Percentiles rank a stretch among this genome's conserved stretches.
Conservation (phyloP, 2,113 vertebrate species). For the Hippopotamus amphibius region DNA sequence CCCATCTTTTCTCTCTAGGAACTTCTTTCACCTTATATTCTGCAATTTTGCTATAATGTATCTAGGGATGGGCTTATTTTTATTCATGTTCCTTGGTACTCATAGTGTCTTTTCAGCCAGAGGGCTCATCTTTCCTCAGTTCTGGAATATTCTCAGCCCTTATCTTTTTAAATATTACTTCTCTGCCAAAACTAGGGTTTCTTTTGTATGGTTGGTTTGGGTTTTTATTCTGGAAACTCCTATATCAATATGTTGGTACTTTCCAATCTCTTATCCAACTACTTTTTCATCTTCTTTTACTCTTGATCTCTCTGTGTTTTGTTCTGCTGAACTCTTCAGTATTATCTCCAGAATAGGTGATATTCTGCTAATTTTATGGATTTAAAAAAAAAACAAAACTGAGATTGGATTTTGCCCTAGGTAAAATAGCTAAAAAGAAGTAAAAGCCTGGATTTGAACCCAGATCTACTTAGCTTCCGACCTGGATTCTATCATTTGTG, state of each 20-base stretch:
- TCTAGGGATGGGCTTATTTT: constrained; percentile 7
- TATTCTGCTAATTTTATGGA: neutral
- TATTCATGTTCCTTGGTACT: constrained; percentile 15
- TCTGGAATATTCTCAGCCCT: constrained; percentile 37
- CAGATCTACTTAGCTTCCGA: neutral
- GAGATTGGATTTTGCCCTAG: neutral
- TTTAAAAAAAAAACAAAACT: neutral
- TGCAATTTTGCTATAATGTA: neutral
- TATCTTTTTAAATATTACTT: constrained; percentile 36
- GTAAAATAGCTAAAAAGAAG: constrained; percentile 31
- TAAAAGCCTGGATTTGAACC: constrained; percentile 36
- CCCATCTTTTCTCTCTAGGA: constrained; percentile 18
- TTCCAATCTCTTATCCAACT: neutral
- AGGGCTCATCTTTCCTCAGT: constrained; percentile 26
- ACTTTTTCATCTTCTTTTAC: neutral
- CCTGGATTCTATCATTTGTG: constrained; percentile 1
- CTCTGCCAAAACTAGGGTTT: neutral
- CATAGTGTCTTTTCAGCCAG: neutral
- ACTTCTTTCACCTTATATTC: constrained; percentile 3
- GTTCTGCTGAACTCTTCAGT: neutral
- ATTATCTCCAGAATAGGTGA: neutral
- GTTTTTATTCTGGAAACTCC: constrained; percentile 16
- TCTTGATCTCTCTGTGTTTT: constrained; percentile 29
- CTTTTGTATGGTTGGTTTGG: neutral
- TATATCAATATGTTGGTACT: neutral